Evolutionary conservation across 2,113 vertebrate genomes (phyloP), one percentile per base, ranked within the genome.

Genomic region (Chlamydotis undulata): DNA sequence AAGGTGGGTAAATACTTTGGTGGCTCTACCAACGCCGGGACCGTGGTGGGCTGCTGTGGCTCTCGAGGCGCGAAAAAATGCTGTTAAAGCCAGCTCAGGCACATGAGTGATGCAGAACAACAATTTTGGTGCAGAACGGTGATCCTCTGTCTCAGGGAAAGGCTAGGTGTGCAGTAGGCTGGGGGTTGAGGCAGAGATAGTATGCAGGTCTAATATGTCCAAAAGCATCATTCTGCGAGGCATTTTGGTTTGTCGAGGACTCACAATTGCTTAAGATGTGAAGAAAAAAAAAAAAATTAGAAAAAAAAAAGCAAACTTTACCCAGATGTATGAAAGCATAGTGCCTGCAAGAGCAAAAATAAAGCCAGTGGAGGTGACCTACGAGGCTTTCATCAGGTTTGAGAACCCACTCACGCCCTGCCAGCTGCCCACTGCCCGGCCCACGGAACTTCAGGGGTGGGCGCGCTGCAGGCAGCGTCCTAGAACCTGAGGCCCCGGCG

Each of bases 171-270:
- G 5, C 26, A 28, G 47, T 4, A 25, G 28, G 53, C 3, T 29
- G 11, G 14, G 13, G 33, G 49, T 73, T 57, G 50, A 65, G 50
- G 49, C 59, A 87, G 45, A 55, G 4, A 3, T 25, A 9, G 26
- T 2, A 3, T 1, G 10, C 28, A 37, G 49, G 23, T 3, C 12
- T 23, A 39, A 5, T 0, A 5, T 0, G 0, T 35, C 50, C 49
- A 25, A 57, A 67, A 43, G 49, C 65, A 33, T n/a, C 18, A 0
- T 15, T 63, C 39, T 7, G 15, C 0, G 1, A 24, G 25, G 31
- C 57, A 17, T 14, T 77, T 16, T 35, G 21, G 37, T 41, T 47
- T 59, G 60, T 13, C 2, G 10, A 64, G 19, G 6, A 6, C 22
- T 41, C 5, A 0, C 2, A 6, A 22, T 14, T 39, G 37, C 39